These are phyloP conservation scores for Listrodromus nycthemerus DNA, from an alignment of 2,888 invertebrate species.

Conservation along the genomic window DNA sequence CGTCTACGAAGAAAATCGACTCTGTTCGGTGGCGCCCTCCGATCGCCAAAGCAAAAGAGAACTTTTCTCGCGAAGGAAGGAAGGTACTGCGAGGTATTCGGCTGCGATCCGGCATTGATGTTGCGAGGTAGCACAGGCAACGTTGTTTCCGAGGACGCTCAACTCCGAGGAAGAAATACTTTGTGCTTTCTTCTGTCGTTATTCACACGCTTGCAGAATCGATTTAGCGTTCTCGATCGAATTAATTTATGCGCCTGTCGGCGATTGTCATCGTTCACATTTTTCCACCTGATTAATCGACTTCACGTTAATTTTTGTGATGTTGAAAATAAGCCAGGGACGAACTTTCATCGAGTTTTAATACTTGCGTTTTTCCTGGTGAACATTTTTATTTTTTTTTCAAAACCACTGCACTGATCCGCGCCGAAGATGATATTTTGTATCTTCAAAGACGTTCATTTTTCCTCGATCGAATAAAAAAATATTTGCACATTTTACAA, in stretches of 20 bases:
- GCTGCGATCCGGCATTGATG: slow-evolving; percentile 15
- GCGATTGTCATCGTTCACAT: not conserved
- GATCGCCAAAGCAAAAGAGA: slow-evolving; percentile 50
- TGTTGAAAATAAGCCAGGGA: no score
- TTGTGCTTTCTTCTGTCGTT: not conserved
- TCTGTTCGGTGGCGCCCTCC: slow-evolving; percentile 80
- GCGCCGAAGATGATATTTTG: no score
- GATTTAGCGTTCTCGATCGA: not conserved
- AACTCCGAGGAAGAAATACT: not conserved
- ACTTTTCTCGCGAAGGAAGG: slow-evolving; percentile 46
- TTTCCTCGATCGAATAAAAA: not conserved
- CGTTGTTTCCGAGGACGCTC: not conserved
- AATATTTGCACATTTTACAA: not conserved
- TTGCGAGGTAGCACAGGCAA: not conserved
- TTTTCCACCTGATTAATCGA: no score
- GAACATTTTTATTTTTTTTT: no score
- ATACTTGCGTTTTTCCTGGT: no score
- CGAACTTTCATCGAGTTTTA: no score
- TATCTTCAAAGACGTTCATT: not conserved
- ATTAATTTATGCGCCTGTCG: not conserved
- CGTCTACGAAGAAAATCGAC: slow-evolving; percentile 67
- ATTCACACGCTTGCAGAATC: not conserved
- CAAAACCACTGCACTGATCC: no score
- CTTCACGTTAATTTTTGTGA: no score
- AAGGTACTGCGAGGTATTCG: slow-evolving; percentile 28